Percentiles rank a stretch among this genome's conserved stretches.
Evolutionary conservation across 2,113 vertebrate species (phyloP).

Genomic region (Xiphophorus couchianus): DNA sequence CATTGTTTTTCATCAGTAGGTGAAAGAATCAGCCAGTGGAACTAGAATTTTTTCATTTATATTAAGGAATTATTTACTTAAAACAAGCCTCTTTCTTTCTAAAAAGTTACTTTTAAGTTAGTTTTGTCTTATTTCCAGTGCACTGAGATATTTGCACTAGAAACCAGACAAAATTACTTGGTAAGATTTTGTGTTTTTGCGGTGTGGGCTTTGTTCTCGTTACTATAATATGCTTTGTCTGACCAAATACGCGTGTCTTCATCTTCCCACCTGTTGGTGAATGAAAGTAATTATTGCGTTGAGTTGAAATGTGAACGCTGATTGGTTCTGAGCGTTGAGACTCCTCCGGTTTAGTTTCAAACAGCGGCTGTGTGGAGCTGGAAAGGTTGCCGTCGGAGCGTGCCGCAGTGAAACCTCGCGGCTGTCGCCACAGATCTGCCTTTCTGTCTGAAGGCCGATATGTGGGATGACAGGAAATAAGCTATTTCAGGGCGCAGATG

Average conservation of each 20-base stretch:
- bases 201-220: background rate
- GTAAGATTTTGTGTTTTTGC: too few species aligned
- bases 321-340: constrained; percentile 7
- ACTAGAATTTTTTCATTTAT: too few species aligned
- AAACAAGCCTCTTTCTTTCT: too few species aligned
- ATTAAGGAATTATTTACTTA: too few species aligned
- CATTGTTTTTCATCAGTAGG: too few species aligned
- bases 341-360: constrained; percentile 24
- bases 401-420: constrained; percentile 15
- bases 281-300: constrained; percentile 22
- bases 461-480: constrained; percentile 44
- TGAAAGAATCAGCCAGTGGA: too few species aligned
- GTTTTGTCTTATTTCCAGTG: too few species aligned
- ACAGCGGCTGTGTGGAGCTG: constrained; percentile 14
- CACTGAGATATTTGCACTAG: too few species aligned
- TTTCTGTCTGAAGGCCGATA: constrained; percentile 4
- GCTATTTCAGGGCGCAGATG: constrained; percentile 29
- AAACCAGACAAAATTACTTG: too few species aligned
- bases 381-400: constrained; percentile 58
- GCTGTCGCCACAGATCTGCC: constrained; percentile 48
- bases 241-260: background rate
- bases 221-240: background rate
- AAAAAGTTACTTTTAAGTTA: too few species aligned
- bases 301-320: constrained; percentile 41
- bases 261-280: background rate